phyloP scores from a whole-genome alignment of 1,140 invertebrate species.

The Drosophila lini region DNA sequence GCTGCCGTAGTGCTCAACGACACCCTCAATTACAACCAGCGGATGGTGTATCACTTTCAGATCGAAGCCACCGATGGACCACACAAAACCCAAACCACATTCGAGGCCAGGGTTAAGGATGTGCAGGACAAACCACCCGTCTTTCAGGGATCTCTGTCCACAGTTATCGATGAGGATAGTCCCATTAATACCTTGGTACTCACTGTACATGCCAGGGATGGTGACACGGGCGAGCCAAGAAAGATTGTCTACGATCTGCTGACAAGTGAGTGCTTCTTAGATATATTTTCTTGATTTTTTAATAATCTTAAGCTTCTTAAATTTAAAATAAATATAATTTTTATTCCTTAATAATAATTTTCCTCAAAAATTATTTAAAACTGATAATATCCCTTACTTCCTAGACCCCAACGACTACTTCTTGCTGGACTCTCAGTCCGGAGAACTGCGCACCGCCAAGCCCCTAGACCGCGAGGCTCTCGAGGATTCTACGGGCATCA shows the following conservation, averaged over 20 bases:
- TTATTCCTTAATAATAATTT: neutral
- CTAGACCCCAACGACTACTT: constrained; percentile 95
- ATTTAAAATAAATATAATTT: neutral
- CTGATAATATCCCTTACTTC: no score
- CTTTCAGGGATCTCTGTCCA: constrained; percentile 92
- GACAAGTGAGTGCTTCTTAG: constrained; percentile 88
- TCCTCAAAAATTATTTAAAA: neutral
- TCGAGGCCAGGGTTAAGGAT: constrained; percentile 92
- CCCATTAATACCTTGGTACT: constrained; percentile 93
- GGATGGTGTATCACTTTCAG: constrained; percentile 89
- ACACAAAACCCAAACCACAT: constrained; percentile 89
- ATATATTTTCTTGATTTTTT: neutral
- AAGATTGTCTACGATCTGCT: constrained; percentile 91
- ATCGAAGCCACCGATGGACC: constrained; percentile 91
- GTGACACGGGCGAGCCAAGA: constrained; percentile 91
- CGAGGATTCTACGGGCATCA: constrained; percentile 90
- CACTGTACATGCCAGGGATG: constrained; percentile 91
- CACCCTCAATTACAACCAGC: constrained; percentile 89
- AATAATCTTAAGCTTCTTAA: neutral
- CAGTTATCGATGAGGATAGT: constrained; percentile 92
- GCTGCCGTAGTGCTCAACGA: constrained; percentile 88
- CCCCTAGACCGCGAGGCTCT: constrained; percentile 93
- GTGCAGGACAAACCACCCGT: constrained; percentile 93
- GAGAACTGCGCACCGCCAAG: constrained; percentile 92
- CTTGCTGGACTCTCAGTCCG: constrained; percentile 90